Conservation (phyloP, 2,888 invertebrate genomes). For the Azorinus chamasolen region DNA sequence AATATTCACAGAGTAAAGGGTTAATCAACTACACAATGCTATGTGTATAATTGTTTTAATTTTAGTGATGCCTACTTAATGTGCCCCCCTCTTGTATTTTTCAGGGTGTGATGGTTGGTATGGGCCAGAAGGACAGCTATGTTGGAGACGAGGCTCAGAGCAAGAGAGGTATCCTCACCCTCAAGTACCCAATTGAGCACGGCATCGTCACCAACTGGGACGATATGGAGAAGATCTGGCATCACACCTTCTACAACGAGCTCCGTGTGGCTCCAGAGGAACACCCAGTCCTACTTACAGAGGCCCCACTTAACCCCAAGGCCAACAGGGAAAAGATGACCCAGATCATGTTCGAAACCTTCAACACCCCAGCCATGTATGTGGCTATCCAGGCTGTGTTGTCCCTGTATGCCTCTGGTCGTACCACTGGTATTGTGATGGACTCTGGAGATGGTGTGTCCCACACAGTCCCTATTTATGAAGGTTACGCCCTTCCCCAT, state of each 20-base stretch:
- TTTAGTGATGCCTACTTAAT: too few relatives aligned
- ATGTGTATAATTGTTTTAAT: too few relatives aligned
- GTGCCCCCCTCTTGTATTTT: too few relatives aligned
- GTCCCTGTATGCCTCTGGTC: conserved; percentile 85
- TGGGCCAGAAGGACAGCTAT: conserved; percentile 1
- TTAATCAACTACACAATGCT: too few relatives aligned
- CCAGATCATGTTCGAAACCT: conserved; percentile 71
- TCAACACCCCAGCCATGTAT: conserved; percentile 75
- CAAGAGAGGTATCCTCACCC: conserved; percentile 8
- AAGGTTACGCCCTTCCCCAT: conserved; percentile 86
- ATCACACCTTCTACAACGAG: conserved; percentile 13
- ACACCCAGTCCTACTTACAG: conserved; percentile 89
- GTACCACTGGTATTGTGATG: conserved; percentile 90
- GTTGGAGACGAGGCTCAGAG: conserved; percentile 15
- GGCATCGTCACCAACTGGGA: conserved; percentile 77
- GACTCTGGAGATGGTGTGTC: conserved; percentile 79
- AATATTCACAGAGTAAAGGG: too few relatives aligned
- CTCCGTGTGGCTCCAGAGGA: conserved; percentile 95
- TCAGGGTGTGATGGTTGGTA: conserved; percentile 9
- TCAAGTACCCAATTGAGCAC: conserved; percentile 18
- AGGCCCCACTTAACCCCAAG: conserved; percentile 51
- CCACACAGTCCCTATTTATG: conserved; percentile 96
- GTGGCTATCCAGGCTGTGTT: conserved; percentile 79
- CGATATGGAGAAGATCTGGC: conserved; percentile 27
- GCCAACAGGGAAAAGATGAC: conserved; percentile 57